Percentiles rank a stretch among this genome's conserved stretches.
These are phyloP conservation scores for Falco biarmicus DNA, from an alignment of 2,797 vertebrate genomes.

Conservation along the genomic window DNA sequence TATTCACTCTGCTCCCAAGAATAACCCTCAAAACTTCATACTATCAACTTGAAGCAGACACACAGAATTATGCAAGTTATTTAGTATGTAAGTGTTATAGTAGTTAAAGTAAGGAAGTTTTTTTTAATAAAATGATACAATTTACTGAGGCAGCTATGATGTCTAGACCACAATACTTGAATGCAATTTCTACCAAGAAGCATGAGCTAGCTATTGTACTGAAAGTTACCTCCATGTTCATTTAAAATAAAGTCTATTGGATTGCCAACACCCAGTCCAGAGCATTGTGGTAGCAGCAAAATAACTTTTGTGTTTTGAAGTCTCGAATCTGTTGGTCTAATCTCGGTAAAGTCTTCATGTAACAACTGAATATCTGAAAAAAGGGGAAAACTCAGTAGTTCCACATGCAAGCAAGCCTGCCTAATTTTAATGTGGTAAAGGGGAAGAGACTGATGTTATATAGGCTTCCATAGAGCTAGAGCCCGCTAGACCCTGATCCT, in stretches of 20 bases:
- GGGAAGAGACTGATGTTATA: not conserved
- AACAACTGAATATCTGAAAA: conserved; percentile 87
- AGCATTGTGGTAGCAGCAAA: conserved; percentile 87
- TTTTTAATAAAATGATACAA: not conserved
- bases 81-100: not conserved
- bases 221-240: conserved; percentile 84
- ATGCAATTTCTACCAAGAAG: not conserved
- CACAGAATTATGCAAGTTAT: not conserved
- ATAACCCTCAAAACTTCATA: not conserved
- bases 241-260: conserved; percentile 88
- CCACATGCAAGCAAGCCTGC: not conserved
- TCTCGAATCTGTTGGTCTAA: conserved; percentile 75
- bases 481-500: not conserved
- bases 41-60: not conserved
- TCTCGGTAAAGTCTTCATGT: conserved; percentile 78
- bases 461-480: not conserved
- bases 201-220: not conserved
- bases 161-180: not conserved
- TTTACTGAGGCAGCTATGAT: not conserved
- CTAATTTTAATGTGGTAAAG: not conserved
- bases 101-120: not conserved
- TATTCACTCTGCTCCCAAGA: not conserved
- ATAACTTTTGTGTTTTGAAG: conserved; percentile 84
- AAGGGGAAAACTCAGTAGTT: not conserved
- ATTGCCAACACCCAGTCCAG: conserved; percentile 86